These are phyloP conservation scores for Aspidiotus destructor DNA, from an alignment of 2,888 invertebrate genomes.

Conservation along the genomic window DNA sequence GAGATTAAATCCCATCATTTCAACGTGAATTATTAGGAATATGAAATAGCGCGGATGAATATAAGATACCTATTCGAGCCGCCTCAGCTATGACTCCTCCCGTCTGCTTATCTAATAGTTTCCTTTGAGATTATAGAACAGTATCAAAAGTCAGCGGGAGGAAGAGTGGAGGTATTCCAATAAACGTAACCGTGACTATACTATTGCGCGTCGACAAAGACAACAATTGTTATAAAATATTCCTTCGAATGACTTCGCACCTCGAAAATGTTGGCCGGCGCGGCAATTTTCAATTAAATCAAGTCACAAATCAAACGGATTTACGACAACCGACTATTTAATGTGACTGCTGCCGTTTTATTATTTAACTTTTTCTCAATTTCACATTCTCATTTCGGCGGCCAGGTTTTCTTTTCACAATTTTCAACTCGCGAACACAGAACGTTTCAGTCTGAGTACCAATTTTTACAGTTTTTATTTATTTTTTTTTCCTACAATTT, in stretches of 20 bases:
- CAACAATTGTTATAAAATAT: conserved; percentile 30
- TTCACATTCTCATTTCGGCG: not conserved
- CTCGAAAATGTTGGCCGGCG: conserved; percentile 11
- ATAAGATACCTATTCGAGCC: conserved; percentile 2
- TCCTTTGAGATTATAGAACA: conserved; percentile 19
- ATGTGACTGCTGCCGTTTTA: conserved; percentile 24
- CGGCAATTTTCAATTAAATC: conserved; percentile 31
- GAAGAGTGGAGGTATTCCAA: conserved; percentile 10
- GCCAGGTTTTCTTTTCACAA: not conserved
- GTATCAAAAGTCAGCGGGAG: conserved; percentile 3
- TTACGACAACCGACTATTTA: conserved; percentile 13
- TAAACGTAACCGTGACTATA: not conserved
- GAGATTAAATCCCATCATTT: conserved; percentile 30
- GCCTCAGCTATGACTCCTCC: conserved; percentile 5
- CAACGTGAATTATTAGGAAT: conserved; percentile 27
- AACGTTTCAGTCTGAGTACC: too few relatives aligned
- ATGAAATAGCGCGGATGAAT: conserved; percentile 13
- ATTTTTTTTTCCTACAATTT: too few relatives aligned
- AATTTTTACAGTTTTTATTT: too few relatives aligned
- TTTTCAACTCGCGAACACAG: too few relatives aligned
- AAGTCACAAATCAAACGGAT: conserved; percentile 31
- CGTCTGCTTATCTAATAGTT: conserved; percentile 9
- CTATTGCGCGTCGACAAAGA: conserved; percentile 21
- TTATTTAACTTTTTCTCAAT: conserved; percentile 25
- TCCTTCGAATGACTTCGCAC: conserved; percentile 10